Evolutionary conservation across 92 coral and sea anemone species (phyloP).

Genomic region (Bergia sp.): DNA sequence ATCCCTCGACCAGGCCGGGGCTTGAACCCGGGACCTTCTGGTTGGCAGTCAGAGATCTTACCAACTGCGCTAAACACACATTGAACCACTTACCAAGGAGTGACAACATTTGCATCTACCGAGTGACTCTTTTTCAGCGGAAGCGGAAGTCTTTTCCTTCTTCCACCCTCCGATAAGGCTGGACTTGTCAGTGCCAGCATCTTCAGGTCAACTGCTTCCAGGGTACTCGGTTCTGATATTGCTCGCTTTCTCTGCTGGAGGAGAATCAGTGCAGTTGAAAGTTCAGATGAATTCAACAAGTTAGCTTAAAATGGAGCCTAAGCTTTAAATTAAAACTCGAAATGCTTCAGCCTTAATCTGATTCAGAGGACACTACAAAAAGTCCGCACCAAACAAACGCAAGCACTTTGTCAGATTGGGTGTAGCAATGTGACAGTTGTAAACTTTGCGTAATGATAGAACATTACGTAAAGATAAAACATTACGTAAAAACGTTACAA

Average conservation of each 20-base stretch:
- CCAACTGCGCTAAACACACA: too few species aligned
- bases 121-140: slow-evolving; percentile 40
- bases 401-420: too few species aligned
- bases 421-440: too few species aligned
- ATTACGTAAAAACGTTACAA: too few species aligned
- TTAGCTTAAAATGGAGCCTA: too few species aligned
- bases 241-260: slow-evolving; percentile 59
- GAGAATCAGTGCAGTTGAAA: background rate
- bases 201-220: slow-evolving; percentile 38
- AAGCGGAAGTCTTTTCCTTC: slow-evolving; percentile 13
- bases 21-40: too few species aligned
- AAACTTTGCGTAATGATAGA: too few species aligned
- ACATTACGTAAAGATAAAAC: too few species aligned
- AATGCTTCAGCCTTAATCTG: background rate
- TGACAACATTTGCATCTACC: background rate
- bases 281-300: background rate
- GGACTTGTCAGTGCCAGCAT: slow-evolving; percentile 26
- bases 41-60: too few species aligned
- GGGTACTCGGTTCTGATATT: slow-evolving; percentile 61
- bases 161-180: slow-evolving; percentile 27
- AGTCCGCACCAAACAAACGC: too few species aligned
- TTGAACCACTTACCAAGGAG: background rate
- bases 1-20: too few species aligned
- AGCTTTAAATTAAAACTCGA: background rate
- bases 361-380: too few species aligned